Base-by-base conservation (phyloP, 2,888 invertebrate species). In the Ichneumon xanthorius region DNA sequence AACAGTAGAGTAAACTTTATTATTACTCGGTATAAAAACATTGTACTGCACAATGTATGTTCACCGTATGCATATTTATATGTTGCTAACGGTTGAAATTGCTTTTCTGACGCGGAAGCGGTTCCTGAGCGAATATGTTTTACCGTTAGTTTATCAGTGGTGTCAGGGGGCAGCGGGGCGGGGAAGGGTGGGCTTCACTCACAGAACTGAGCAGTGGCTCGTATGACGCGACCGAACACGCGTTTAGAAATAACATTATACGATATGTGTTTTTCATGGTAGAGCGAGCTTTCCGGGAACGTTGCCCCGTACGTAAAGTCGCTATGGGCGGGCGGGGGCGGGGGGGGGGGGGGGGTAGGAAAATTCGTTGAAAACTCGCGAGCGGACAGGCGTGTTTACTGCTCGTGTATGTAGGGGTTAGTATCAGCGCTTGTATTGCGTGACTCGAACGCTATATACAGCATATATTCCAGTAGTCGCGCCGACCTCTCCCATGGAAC, bases 171-270 rank as follows among this genome's bases (percentile, higher is more conserved):
- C 22, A 3, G 26, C 26, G 26, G 7, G 53, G 2, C 11, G 22
- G 55, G 22, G 55, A 19, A 7, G 22, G 58, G 33, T 26, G 67
- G 50, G 40, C 71, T 77, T 78, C 68, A 71, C 70, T 65, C 37
- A 55, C 67, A 55, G 72, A 82, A 80, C 76, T 2, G 40, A 72
- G 65, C 82, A 79, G 67, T 80, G 85, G 67, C 67, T 80, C 87
- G 85, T 85, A 82, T 85, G 80, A 85, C 83, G 87, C 65, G 83
- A 84, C 81, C 70, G 78, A 79, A 83, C 80, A 84, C 81, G 73
- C 83, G 81, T 86, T 87, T 87, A 76, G 71, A 86, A 87, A 87
- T 87, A 86, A 86, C 85, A 84, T 87, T 87, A 87, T 85, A 80
- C 85, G 75, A 83, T 85, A 73, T 85, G 86, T 83, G 83, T 86